Percentiles rank a stretch among this genome's conserved stretches.
Evolutionary conservation across 1,140 invertebrate genomes (phyloP).

Genomic region (Polypedilum vanderplanki): DNA sequence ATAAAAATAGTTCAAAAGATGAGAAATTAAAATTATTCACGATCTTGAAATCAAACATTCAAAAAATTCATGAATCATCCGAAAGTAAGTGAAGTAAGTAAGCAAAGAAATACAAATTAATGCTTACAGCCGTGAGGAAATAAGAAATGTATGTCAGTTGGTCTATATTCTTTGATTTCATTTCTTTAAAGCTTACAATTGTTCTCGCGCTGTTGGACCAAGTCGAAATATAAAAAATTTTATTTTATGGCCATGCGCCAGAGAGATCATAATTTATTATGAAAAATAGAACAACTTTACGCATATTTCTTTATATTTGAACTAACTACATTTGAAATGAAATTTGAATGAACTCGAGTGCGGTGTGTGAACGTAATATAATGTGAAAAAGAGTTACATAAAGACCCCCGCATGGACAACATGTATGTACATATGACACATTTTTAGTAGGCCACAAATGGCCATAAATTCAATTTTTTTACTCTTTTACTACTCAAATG

Average conservation of each 20-base stretch:
- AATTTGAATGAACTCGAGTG: not conserved
- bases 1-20: too few relatives aligned
- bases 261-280: not conserved
- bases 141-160: slow-evolving; percentile 2
- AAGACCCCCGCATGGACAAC: not conserved
- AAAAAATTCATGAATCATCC: too few relatives aligned
- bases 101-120: not conserved
- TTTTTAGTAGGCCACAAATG: slow-evolving; percentile 12
- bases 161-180: not conserved
- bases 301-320: not conserved
- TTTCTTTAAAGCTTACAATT: not conserved
- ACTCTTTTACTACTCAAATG: not conserved
- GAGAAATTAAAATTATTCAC: too few relatives aligned
- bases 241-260: too few relatives aligned
- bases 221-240: too few relatives aligned
- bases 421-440: not conserved
- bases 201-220: slow-evolving; percentile 12
- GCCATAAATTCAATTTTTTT: slow-evolving; percentile 8
- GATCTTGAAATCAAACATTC: too few relatives aligned
- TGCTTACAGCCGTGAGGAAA: not conserved
- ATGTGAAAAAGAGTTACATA: not conserved
- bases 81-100: not conserved
- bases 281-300: slow-evolving; percentile 11
- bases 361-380: not conserved
- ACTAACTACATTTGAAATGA: not conserved